These are phyloP conservation scores for Halocynthia roretzi DNA, from an alignment of 23 tunicate genomes.

Conservation along the genomic window DNA sequence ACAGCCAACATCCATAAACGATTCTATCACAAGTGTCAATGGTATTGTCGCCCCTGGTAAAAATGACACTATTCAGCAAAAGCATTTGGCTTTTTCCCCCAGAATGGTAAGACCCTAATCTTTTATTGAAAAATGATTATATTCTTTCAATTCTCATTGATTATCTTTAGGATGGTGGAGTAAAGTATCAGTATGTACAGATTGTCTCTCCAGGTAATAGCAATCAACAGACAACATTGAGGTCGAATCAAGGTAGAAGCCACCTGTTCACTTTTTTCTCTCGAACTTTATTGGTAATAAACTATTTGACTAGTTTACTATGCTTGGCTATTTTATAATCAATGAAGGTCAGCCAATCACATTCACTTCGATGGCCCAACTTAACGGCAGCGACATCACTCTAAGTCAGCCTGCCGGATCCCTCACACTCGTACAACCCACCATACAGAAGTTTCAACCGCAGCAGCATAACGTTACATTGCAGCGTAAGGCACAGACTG, in stretches of 20 bases:
- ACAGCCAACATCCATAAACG: too few relatives aligned
- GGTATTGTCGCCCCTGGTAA: too few relatives aligned
- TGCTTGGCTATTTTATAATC: not conserved
- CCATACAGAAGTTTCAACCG: conserved; percentile 13
- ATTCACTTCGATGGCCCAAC: conserved; percentile 25
- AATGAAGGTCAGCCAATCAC: conserved; percentile 26
- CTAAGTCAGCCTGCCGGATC: conserved; percentile 12
- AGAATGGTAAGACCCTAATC: too few relatives aligned
- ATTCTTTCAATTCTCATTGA: too few relatives aligned
- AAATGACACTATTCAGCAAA: too few relatives aligned
- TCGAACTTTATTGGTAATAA: not conserved
- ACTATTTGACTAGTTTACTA: not conserved
- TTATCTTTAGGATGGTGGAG: not conserved
- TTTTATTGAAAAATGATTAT: too few relatives aligned
- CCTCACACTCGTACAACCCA: not conserved
- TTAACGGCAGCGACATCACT: conserved; percentile 12
- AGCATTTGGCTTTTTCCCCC: too few relatives aligned
- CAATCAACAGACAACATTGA: conserved; percentile 6
- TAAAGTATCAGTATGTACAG: conserved; percentile 24
- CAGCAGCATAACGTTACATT: not conserved
- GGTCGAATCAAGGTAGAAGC: conserved; percentile 25
- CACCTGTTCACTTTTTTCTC: not conserved
- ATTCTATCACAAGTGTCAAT: too few relatives aligned
- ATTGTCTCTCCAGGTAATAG: conserved; percentile 2
- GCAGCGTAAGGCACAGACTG: conserved; percentile 18